Conservation (phyloP, 2,113 vertebrate genomes). For the Bostrychus sinensis region DNA sequence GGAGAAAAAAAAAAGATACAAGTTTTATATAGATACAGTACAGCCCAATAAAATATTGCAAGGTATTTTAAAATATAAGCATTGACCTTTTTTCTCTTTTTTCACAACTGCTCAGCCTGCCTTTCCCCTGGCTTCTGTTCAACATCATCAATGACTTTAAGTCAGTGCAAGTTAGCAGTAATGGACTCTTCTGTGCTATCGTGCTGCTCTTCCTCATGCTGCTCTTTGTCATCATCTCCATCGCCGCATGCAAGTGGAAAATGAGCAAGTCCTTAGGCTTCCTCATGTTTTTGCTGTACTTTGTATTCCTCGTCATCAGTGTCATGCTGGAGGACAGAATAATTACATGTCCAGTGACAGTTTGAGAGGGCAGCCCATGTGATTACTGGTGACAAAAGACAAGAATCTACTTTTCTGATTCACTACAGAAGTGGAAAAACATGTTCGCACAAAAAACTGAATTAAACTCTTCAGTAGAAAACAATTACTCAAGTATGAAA, state of each 20-base stretch:
- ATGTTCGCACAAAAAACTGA: conserved; percentile 15
- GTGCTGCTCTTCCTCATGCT: conserved; percentile 84
- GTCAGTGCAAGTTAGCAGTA: conserved; percentile 78
- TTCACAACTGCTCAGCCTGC: conserved; percentile 60
- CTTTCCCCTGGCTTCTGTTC: conserved; percentile 79
- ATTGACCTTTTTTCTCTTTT: not conserved
- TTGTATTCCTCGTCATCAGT: conserved; percentile 79
- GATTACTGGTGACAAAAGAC: not conserved
- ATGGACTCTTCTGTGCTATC: conserved; percentile 82
- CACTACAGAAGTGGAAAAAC: conserved; percentile 12
- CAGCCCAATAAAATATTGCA: no score
- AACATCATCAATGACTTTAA: conserved; percentile 67
- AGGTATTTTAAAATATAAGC: not conserved
- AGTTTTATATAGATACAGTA: no score
- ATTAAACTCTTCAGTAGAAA: conserved; percentile 13
- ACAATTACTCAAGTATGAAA: not conserved
- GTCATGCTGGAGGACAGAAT: conserved; percentile 83
- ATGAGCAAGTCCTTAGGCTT: conserved; percentile 80
- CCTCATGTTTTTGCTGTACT: conserved; percentile 80
- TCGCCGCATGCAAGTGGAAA: conserved; percentile 77
- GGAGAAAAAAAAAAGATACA: no score
- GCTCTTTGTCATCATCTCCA: conserved; percentile 81
- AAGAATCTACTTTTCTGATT: conserved; percentile 6
- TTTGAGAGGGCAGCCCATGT: conserved; percentile 54
- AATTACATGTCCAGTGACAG: conserved; percentile 71